Evolutionary conservation across 2,797 vertebrate genomes (phyloP), one percentile per base, ranked within the genome.

Genomic region (Dipus sagitta): DNA sequence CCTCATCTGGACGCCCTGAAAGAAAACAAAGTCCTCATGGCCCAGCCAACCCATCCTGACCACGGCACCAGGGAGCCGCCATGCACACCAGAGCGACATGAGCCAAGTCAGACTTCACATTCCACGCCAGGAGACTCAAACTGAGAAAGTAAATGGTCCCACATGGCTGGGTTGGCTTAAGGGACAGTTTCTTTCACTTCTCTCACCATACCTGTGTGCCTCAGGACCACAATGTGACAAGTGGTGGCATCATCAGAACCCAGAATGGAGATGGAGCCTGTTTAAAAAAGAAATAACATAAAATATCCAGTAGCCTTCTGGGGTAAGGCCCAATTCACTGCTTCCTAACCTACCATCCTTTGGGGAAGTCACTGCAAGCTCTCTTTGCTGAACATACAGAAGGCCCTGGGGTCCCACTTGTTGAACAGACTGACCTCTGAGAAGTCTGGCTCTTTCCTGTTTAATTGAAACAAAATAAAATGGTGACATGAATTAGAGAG

Each of bases 211-310:
- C 99, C 99, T 97, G 99, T 99, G 97, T 99, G 99, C 97, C 99
- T 99, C 87, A 99, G 98, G 87, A 99, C 98, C 84, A 99, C 98
- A 96, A 99, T 98, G 98, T 99, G 99, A 97, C 99, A 99, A 83
- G 99, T 99, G 42, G 99, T 99, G 77, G 99, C 99, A 97, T 99
- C 99, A 38, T 99, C 99, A 76, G 99, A 99, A 90, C 99, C 99
- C 86, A 99, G 98, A 96, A 99, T 96, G 83, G 99, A 99, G 95
- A 99, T 98, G 34, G 98, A 98, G 93, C 98, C 99, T 99, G 98
- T 96, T 95, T 96, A 96, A 97, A 95, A 97, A 58, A 96, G 85
- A 96, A 97, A 96, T 14, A 47, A 20, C 14, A 8, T 98, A 93
- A 98, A 96, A 94, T 84, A 82, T 92, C 78, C 93, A 47, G 60